Evolutionary conservation across 2,797 vertebrate species (phyloP).

Genomic region (Hydrolagus colliei): DNA sequence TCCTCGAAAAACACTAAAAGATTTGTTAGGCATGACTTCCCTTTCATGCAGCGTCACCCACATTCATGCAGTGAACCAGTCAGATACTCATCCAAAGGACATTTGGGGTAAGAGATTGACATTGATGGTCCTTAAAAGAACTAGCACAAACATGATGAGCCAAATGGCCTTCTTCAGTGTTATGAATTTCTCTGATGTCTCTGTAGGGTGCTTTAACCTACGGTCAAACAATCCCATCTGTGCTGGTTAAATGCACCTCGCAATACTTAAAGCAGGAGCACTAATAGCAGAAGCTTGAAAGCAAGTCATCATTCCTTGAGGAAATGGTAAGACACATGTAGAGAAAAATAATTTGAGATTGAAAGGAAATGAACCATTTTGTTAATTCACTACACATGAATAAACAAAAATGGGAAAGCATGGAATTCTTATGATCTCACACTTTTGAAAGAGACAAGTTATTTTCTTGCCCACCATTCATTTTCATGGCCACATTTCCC

Average conservation of each 20-base stretch:
- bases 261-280: background rate
- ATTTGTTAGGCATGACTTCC: too few species aligned
- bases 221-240: background rate
- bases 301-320: too few species aligned
- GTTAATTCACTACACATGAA: background rate
- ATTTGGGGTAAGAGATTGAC: too few species aligned
- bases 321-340: background rate
- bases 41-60: too few species aligned
- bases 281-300: background rate
- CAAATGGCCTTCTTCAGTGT: too few species aligned
- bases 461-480: background rate
- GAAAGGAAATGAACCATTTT: background rate
- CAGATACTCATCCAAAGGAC: too few species aligned
- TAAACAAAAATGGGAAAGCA: background rate
- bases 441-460: background rate
- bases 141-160: too few species aligned
- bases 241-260: background rate
- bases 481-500: background rate
- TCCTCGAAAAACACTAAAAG: too few species aligned
- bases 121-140: too few species aligned
- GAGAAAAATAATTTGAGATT: background rate
- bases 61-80: too few species aligned
- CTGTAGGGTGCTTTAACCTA: background rate
- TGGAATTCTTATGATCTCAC: background rate
- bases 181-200: background rate